Base-by-base conservation (phyloP, 2,888 invertebrate genomes). In the Rhopalosiphum nymphaeae region DNA sequence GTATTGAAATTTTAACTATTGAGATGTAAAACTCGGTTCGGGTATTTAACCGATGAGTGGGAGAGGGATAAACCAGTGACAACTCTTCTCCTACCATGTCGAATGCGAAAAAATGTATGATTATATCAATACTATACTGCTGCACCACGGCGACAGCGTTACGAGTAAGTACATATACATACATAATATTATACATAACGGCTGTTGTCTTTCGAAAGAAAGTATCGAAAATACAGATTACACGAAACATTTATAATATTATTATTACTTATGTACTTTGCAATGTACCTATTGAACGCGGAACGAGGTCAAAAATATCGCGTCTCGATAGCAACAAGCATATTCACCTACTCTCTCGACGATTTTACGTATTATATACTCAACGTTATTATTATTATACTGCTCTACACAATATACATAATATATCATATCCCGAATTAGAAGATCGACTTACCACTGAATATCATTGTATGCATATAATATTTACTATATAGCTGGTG, bases 141-240 rank as follows among this genome's bases (percentile, higher is more conserved):
- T 36, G 78, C n/a, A 67, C n/a, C n/a, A 67, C n/a, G n/a, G 9
- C 36, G 36, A 78, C 21, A 78, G 36, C 36, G 36, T 36, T 78
- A 21, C 7, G 78, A 78, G 36, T 78, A 36, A 21, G 36, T 78
- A 78, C 36, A 78, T 78, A 78, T 21, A 11, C 11, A 61, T 61
- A n/a, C 36, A 67, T 25, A 67, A 29, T 89, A 61, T 16, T 89
- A 61, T 16, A 89, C 16, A 84, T 91, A 25, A 78, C 21, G 21
- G 53, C 61, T 21, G 67, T 91, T 56, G 36, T 85, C 16, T 53
- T 42, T 10, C 7, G 44, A 85, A 91, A 91, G 25, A 78, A 78
- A 84, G 91, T 78, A 53, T 78, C n/a, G 21, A 84, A 91, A 89
- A 91, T 13, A 53, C 78, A 42, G 36, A 91, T 49, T 84, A 91